phyloP scores from a whole-genome alignment of 2,888 invertebrate genomes.

The Sesia bembeciformis region DNA sequence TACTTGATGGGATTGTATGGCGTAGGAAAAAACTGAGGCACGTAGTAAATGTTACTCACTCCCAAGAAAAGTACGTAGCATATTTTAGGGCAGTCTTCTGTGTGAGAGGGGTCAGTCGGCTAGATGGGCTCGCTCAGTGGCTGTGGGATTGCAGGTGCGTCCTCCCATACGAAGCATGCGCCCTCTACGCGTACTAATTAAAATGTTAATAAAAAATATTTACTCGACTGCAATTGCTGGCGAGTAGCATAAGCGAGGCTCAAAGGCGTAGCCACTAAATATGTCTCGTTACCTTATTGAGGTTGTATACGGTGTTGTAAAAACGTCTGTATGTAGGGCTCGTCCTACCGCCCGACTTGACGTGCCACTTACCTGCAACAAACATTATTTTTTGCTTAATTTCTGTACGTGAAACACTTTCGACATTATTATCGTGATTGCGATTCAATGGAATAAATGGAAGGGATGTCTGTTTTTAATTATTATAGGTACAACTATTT shows the following conservation, averaged over 20 bases:
- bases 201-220: neutral
- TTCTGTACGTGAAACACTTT: neutral
- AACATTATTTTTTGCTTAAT: slow-evolving; percentile 3
- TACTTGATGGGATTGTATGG: no score
- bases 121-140: no score
- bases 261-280: slow-evolving; percentile 2
- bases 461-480: neutral
- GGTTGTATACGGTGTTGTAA: slow-evolving; percentile 2
- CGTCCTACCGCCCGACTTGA: slow-evolving; percentile 15
- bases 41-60: no score
- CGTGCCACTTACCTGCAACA: slow-evolving; percentile 32
- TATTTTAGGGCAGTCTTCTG: no score
- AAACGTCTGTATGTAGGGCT: slow-evolving; percentile 3
- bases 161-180: no score
- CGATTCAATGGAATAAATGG: neutral
- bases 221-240: neutral
- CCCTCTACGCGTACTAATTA: no score
- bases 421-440: neutral
- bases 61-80: no score
- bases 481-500: neutral
- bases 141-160: no score
- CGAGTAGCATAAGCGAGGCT: neutral
- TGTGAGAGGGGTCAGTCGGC: no score
- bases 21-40: no score
- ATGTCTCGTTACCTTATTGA: slow-evolving; percentile 5